These are phyloP conservation scores for Anneissia japonica DNA, from an alignment of 35 echinoderm and acorn worm species.

Conservation along the genomic window DNA sequence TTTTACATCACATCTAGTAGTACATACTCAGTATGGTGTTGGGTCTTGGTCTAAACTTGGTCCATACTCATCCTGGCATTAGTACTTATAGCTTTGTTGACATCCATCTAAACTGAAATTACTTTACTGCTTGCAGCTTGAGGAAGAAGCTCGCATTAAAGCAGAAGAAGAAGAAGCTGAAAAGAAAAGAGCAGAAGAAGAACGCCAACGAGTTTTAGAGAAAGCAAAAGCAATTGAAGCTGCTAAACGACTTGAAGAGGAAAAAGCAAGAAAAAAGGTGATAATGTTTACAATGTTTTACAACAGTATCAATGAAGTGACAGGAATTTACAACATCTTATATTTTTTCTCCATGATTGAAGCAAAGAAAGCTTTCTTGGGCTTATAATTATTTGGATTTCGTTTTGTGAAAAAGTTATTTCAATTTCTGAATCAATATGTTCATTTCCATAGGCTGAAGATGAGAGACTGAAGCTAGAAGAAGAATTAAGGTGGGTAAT, in stretches of 20 bases:
- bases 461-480: constrained; percentile 49
- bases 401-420: no score
- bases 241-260: constrained; percentile 54
- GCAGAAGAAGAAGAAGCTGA: constrained; percentile 70
- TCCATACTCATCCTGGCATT: no score
- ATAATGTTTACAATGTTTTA: background rate
- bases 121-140: constrained; percentile 71
- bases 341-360: background rate
- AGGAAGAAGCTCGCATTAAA: constrained; percentile 84
- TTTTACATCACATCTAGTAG: no score
- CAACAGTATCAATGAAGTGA: background rate
- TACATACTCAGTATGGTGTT: no score
- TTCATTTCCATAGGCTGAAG: constrained; percentile 60
- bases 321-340: background rate
- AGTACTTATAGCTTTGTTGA: no score
- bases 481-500: constrained; percentile 10
- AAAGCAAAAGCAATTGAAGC: constrained; percentile 63
- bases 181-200: constrained; percentile 55
- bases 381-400: no score
- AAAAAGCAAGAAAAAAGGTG: constrained; percentile 75
- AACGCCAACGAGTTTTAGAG: constrained; percentile 62
- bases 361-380: no score
- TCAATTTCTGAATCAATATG: no score
- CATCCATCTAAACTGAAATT: no score
- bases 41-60: no score